Evolutionary conservation across 2,113 vertebrate genomes (phyloP), one percentile per base, ranked within the genome.

Genomic region (Megaceryle torquata): DNA sequence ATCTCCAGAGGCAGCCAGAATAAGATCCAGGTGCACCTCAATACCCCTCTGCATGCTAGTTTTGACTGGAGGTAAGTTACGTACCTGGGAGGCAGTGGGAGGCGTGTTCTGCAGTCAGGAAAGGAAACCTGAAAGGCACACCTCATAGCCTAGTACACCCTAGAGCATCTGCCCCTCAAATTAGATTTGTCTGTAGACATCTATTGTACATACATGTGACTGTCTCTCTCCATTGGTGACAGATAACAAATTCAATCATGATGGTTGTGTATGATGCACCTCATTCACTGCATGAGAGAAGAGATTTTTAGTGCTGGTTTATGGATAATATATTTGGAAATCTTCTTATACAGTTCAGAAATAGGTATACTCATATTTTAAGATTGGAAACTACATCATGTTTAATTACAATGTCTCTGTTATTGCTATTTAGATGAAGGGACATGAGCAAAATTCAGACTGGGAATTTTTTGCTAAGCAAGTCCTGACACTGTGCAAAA

Each of bases 181-280:
- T 77, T 46, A 83, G 13, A 20, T 65, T 69, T 7, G 8, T 9
- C 22, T 80, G 26, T 61, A 77, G 76, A 57, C 44, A 91, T 9
- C 18, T 56, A 57, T 22, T 76, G 78, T 20, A 48, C 48, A 19
- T 33, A 15, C 43, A 13, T 10, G 14, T 17, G 18, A 43, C 56
- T 26, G 12, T 24, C 35, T 75, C 15, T 82, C 46, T 68, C 61
- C 33, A 0, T 5, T 25, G 29, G 24, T 41, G 75, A 80, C 35
- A 89, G 60, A 39, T 20, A 70, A 72, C 41, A 86, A 16, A 70
- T 72, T 68, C n/a, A 84, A 3, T 71, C 74, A 29, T 0, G 2
- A 13, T 0, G 2, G 10, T 2, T 64, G 35, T 43, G 26, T 26
- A 24, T 0, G 0, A n/a, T 11, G 18, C 11, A 14, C 13, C 50